Evolutionary conservation across 2,797 vertebrate genomes (phyloP).

Genomic region (Sebastes oblongus): DNA sequence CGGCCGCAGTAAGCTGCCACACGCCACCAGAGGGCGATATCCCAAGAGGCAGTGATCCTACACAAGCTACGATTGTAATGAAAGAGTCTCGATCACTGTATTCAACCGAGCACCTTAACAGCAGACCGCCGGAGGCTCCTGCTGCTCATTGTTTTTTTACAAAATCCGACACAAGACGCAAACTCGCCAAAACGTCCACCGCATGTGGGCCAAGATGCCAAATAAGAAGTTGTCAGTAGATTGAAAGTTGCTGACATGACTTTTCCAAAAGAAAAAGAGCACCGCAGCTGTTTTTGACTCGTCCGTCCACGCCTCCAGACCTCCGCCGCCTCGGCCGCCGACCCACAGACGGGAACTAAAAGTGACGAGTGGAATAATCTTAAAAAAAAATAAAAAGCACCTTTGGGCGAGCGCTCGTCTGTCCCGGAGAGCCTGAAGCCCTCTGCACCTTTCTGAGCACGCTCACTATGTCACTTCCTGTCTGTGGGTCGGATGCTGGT

Average conservation of each 20-base stretch:
- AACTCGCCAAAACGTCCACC: constrained; percentile 28
- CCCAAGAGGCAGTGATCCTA: constrained; percentile 55
- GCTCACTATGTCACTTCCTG: constrained; percentile 64
- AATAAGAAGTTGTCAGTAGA: constrained; percentile 48
- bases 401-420: constrained; percentile 66
- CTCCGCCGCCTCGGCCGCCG: not conserved
- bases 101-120: constrained; percentile 69
- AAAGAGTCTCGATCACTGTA: constrained; percentile 75
- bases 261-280: constrained; percentile 39
- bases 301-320: constrained; percentile 31
- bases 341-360: constrained; percentile 36
- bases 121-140: constrained; percentile 35
- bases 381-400: constrained; percentile 61
- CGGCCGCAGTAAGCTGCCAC: constrained; percentile 21
- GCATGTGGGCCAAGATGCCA: constrained; percentile 32
- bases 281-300: not conserved
- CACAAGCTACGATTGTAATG: constrained; percentile 62
- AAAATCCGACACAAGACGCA: constrained; percentile 40
- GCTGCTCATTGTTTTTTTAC: constrained; percentile 29
- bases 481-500: constrained; percentile 45
- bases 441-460: constrained; percentile 76
- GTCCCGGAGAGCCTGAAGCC: constrained; percentile 49
- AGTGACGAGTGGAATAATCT: constrained; percentile 34
- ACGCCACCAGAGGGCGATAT: constrained; percentile 47
- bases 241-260: constrained; percentile 35